Evolutionary conservation across 2,888 invertebrate species (phyloP).

Genomic region (Pediacus dermestoides): DNA sequence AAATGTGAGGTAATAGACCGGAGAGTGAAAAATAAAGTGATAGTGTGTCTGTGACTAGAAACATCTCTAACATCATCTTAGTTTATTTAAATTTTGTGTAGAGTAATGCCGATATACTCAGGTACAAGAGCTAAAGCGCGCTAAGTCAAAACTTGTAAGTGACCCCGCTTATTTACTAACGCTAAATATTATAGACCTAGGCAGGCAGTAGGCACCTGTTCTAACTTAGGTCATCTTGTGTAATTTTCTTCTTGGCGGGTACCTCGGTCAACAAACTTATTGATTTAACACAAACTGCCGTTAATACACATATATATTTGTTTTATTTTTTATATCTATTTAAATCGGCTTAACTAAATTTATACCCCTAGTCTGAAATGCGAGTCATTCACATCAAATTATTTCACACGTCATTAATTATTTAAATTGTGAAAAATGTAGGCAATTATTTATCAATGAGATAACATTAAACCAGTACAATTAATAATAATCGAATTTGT

Average conservation of each 20-base stretch:
- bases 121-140: background rate
- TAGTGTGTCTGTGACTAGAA: no score
- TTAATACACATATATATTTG: conserved; percentile 3
- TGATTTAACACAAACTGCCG: conserved; percentile 10
- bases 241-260: background rate
- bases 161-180: conserved; percentile 30
- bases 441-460: conserved; percentile 1
- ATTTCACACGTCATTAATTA: no score
- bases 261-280: conserved; percentile 12
- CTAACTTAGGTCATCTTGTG: conserved; percentile 16
- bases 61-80: no score
- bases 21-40: no score
- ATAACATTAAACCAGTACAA: conserved; percentile 13
- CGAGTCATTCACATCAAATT: background rate
- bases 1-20: no score
- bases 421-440: no score
- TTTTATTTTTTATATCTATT: background rate
- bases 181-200: conserved; percentile 32
- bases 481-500: conserved; percentile 18
- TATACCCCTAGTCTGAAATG: background rate
- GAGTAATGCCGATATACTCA: background rate
- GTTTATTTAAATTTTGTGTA: no score
- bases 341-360: background rate
- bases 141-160: conserved; percentile 24
- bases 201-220: conserved; percentile 24